Evolutionary conservation across 2,888 invertebrate genomes (phyloP), one percentile per base, ranked within the genome.

Genomic region (Labia minor): DNA sequence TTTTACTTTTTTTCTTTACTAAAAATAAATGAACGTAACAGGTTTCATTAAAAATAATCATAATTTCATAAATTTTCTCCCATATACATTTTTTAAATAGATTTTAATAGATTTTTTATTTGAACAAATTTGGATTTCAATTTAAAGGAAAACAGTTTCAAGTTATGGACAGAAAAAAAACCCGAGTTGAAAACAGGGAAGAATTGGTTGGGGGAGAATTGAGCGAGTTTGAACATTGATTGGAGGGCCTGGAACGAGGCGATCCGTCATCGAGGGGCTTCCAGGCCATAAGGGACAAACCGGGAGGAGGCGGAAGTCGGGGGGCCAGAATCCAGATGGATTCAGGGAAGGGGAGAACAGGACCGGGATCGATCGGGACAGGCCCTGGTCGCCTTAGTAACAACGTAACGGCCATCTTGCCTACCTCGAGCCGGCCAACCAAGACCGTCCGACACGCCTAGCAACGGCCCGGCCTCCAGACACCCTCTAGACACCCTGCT

Each of bases 391-490:
- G 49, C 49, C 49, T 49, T 49, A 49, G 49, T 49, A 49, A 49
- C 49, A 49, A 49, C 49, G 49, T 49, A 49, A 49, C 49, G 49
- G 49, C 49, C 49, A 49, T 49, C 49, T 49, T 49, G 49, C 49
- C 49, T 49, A 49, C 49, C 49, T 49, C 49, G 49, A 49, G 49
- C 49, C 49, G 49, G 49, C 49, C 49, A 49, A 16, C 49, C 49
- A 49, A 49, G 6, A 4, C 6, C 6, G 49, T 49, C 49, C 49
- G 49, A 49, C 49, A 49, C 49, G 49, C 49, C 49, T 49, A 49
- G 49, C 49, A 49, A 49, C 49, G 49, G 49, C 49, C 49, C 49
- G 49, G 6, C 49, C 49, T 16, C 49, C 14, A 4, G 2, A 14
- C 49, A 11, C 49, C 49, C 49, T 3, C 49, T 4, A 11, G 33